Percentiles rank a stretch among this genome's conserved stretches.
Conservation (phyloP, 2,797 vertebrate genomes). For the Oceanodroma leucorhoa region DNA sequence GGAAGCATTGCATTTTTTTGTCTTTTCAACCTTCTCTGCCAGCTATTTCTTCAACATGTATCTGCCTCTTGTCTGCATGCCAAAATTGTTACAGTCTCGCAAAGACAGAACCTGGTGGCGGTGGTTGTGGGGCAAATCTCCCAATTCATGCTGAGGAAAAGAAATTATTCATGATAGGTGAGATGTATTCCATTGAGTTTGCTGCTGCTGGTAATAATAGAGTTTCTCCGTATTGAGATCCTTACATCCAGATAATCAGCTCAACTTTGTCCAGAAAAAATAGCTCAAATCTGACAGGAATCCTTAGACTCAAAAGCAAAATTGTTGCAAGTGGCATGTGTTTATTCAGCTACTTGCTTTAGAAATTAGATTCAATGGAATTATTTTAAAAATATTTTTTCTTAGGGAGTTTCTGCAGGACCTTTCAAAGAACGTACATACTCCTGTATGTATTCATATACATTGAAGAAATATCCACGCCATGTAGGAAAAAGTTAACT, state of each 20-base stretch:
- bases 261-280: neutral
- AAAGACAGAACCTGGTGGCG: neutral
- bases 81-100: neutral
- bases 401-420: neutral
- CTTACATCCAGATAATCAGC: neutral
- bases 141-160: constrained; percentile 9
- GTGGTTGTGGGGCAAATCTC: constrained; percentile 1
- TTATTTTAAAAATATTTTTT: neutral
- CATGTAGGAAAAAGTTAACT: neutral
- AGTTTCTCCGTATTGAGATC: neutral
- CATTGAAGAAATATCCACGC: neutral
- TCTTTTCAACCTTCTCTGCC: constrained; percentile 1
- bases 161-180: constrained; percentile 11
- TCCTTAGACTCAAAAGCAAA: neutral
- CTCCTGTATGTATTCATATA: neutral
- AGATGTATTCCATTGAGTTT: neutral
- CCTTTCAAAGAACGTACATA: neutral
- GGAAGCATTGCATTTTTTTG: neutral
- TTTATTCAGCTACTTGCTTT: neutral
- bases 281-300: neutral
- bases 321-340: neutral
- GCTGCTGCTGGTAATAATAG: neutral
- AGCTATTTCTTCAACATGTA: constrained; percentile 8
- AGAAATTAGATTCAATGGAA: neutral
- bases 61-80: constrained; percentile 1